phyloP scores from a whole-genome alignment of 1,140 invertebrate genomes.

The roundworm (Caenorhabditis elegans) region WBcel235 BX284606.5:2567501-2568000 shows the following conservation, averaged over 20 bases:
- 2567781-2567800: slow-evolving; percentile 25
- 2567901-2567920: slow-evolving; percentile 13
- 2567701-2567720: slow-evolving; percentile 29
- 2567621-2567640: slow-evolving; percentile 8
- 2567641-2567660: slow-evolving; percentile 5
- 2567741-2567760: slow-evolving; percentile 8
- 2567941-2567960: background rate
- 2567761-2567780: slow-evolving; percentile 14
- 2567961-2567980: background rate
- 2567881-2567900: background rate
- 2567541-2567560: too few species aligned
- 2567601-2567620: slow-evolving; percentile 32
- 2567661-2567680: background rate
- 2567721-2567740: too few species aligned
- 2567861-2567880: background rate
- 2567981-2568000: background rate
- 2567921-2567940: slow-evolving; percentile 17
- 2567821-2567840: slow-evolving; percentile 26
- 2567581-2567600: background rate
- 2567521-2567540: too few species aligned
- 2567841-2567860: slow-evolving; percentile 30
- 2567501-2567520: too few species aligned
- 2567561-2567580: too few species aligned
- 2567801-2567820: slow-evolving; percentile 25
- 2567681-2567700: slow-evolving; percentile 23